phyloP scores from a whole-genome alignment of 1,140 invertebrate species.

The Zaprionus kolodkinae region DNA sequence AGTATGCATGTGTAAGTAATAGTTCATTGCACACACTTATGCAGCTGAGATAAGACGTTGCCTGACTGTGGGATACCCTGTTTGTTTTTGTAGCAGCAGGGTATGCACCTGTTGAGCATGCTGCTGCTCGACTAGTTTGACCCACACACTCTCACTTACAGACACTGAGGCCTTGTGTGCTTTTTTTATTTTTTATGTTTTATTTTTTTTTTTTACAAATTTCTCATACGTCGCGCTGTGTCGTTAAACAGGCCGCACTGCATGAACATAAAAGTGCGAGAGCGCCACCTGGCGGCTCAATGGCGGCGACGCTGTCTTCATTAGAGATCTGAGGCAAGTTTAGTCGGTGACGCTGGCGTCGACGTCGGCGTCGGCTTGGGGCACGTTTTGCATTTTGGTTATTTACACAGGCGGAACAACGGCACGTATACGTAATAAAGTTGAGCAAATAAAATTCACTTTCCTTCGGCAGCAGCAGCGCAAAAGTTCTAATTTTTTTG shows the following conservation, averaged over 20 bases:
- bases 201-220: constrained; percentile 53
- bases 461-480: constrained; percentile 57
- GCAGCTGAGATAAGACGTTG: too few relatives aligned
- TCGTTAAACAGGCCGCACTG: constrained; percentile 73
- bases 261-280: constrained; percentile 69
- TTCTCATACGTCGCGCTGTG: constrained; percentile 55
- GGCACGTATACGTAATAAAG: constrained; percentile 82
- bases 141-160: neutral
- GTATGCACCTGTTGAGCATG: neutral
- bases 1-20: too few relatives aligned
- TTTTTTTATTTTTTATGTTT: too few relatives aligned
- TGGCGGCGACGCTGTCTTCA: constrained; percentile 52
- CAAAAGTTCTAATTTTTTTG: constrained; percentile 80
- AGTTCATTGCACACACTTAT: too few relatives aligned
- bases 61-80: too few relatives aligned
- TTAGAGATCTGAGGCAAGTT: constrained; percentile 63
- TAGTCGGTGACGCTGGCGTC: too few relatives aligned
- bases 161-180: constrained; percentile 4
- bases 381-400: constrained; percentile 79
- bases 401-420: constrained; percentile 77
- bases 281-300: constrained; percentile 62
- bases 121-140: neutral
- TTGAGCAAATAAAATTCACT: constrained; percentile 83
- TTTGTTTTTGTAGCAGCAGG: too few relatives aligned
- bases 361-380: neutral